Conservation (phyloP, 2,113 vertebrate species). For the Odocoileus virginianus region DNA sequence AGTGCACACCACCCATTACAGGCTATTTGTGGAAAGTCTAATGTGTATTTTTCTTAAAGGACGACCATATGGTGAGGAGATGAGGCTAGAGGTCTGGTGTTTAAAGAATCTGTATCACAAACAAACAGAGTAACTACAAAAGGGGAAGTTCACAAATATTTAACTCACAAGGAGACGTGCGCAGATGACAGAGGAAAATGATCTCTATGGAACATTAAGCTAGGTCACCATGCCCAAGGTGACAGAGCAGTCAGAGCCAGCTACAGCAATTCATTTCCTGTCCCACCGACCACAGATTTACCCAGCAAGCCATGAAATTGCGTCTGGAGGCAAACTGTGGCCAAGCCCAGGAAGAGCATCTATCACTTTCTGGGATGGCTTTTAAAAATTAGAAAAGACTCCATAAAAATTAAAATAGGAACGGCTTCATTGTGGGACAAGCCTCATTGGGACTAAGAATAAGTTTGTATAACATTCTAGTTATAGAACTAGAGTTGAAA, state of each 20-base stretch:
- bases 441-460: background rate
- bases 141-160: background rate
- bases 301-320: conserved; percentile 43
- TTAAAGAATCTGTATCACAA: background rate
- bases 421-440: background rate
- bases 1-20: background rate
- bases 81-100: background rate
- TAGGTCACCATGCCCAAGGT: background rate
- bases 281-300: background rate
- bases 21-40: conserved; percentile 57
- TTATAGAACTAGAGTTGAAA: background rate
- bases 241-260: background rate
- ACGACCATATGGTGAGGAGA: background rate
- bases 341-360: background rate
- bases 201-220: background rate
- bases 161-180: background rate
- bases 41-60: conserved; percentile 29
- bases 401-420: background rate
- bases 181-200: background rate
- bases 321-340: background rate
- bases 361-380: conserved; percentile 17
- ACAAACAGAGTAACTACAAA: background rate
- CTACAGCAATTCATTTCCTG: background rate
- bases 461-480: background rate
- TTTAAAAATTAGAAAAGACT: conserved; percentile 36